Base-by-base conservation (phyloP, 2,797 vertebrate species). In the Yasuhikotakia modesta region DNA sequence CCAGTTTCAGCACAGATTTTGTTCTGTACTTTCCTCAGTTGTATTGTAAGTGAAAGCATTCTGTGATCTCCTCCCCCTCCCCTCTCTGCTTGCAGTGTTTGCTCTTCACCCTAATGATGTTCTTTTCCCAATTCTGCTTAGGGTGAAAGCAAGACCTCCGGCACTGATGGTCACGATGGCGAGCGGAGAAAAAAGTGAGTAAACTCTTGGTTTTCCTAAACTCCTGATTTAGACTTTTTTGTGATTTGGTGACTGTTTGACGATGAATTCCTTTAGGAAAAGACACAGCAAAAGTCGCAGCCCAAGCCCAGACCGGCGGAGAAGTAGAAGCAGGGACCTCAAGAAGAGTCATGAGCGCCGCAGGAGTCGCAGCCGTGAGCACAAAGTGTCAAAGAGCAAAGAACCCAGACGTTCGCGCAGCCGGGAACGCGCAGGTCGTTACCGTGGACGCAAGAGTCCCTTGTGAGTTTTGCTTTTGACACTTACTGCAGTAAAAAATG, bases 101-200 rank as follows among this genome's bases (percentile, higher is more conserved):
- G 95, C 94, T 90, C 96, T 96, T 93, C 96, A 95, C 95, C 95
- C 95, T 99, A 94, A 99, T 92, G 95, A 96, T 99, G 95, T 99
- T 99, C 94, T 98, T 96, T 96, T 99, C 97, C 99, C 96, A 94
- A 98, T 96, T 95, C 94, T 97, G 96, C 96, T 97, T 97, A 99
- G 98, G 98, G 98, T 95, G 98, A 99, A 95, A 96, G 95, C 96
- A 99, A 98, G 93, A 93, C 97, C 93, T 97, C 96, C 95, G 97
- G 96, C 96, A 95, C 97, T 91, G 98, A 99, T 79, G 97, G 96
- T 90, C 96, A 99, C 17, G 95, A 98, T 85, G 96, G 97, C 81
- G 96, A 97, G 81, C 96, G 96, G 87, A 95, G 91, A 91, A 98
- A 96, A 91, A 99, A 99, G 98, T 99, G 90, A 95, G 98, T 94